phyloP scores from a whole-genome alignment of 2,113 vertebrate genomes.

The Orycteropus afer region DNA sequence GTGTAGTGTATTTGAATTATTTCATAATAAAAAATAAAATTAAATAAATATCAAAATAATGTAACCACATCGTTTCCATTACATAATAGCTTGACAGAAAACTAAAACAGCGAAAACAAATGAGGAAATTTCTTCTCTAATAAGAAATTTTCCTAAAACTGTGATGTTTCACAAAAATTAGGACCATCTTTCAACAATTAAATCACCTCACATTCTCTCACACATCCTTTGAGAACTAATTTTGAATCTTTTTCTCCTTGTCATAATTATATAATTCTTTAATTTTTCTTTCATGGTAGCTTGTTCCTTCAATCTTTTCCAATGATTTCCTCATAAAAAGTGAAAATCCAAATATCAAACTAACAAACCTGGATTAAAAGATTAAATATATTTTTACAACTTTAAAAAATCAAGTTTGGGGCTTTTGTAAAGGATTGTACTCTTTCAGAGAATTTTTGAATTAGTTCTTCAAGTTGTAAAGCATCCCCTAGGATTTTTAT shows the following conservation, averaged over 20 bases:
- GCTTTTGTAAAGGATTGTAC: neutral
- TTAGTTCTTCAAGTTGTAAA: neutral
- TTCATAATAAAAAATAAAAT: constrained; percentile 9
- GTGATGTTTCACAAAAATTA: neutral
- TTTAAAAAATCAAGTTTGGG: neutral
- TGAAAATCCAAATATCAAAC: neutral
- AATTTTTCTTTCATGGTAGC: neutral
- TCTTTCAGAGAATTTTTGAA: neutral
- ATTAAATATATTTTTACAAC: neutral
- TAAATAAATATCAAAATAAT: neutral
- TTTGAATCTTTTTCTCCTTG: neutral
- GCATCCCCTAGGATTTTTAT: neutral
- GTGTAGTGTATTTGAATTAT: neutral
- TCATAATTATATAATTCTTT: neutral
- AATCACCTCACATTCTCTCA: neutral
- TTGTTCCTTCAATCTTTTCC: neutral
- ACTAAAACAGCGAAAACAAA: neutral
- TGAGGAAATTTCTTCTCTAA: neutral
- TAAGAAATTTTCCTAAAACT: neutral
- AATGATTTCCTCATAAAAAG: neutral
- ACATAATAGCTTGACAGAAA: neutral
- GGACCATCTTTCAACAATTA: neutral
- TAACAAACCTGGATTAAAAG: neutral
- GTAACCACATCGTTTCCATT: neutral
- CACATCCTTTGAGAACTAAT: neutral